These are phyloP conservation scores for Cnemophilus loriae DNA, from an alignment of 2,113 vertebrate species.

Conservation along the genomic window DNA sequence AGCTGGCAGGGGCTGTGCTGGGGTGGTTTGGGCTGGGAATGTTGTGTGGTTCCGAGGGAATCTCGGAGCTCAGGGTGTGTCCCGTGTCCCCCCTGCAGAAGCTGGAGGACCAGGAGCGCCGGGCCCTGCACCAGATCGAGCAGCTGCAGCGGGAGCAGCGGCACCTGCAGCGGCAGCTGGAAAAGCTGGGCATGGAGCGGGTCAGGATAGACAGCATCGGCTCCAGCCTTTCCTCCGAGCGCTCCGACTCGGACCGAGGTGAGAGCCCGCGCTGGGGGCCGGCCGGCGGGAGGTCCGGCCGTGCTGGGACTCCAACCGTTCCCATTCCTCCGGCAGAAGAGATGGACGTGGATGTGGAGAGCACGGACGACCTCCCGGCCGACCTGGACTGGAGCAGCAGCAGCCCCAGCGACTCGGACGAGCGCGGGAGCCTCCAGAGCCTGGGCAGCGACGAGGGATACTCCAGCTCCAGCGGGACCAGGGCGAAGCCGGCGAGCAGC, in stretches of 20 bases:
- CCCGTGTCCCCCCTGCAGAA: slow-evolving; percentile 63
- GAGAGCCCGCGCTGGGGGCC: background rate
- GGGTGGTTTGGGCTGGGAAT: background rate
- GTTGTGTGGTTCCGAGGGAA: too few species aligned
- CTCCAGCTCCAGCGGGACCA: slow-evolving; percentile 82
- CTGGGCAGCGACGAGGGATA: slow-evolving; percentile 93
- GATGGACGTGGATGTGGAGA: slow-evolving; percentile 83
- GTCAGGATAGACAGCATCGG: slow-evolving; percentile 87
- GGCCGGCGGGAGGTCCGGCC: accelerated
- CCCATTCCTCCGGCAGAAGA: slow-evolving; percentile 74
- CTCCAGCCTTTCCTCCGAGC: slow-evolving; percentile 83
- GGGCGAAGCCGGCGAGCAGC: slow-evolving; percentile 74
- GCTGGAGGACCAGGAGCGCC: slow-evolving; percentile 79
- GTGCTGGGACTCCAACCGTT: accelerated
- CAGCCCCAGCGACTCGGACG: slow-evolving; percentile 91
- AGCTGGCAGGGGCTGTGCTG: accelerated
- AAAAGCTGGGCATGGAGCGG: slow-evolving; percentile 90
- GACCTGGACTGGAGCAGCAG: slow-evolving; percentile 94
- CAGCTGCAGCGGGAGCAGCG: slow-evolving; percentile 91
- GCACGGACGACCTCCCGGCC: slow-evolving; percentile 85
- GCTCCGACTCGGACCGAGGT: slow-evolving; percentile 91
- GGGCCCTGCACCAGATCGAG: slow-evolving; percentile 86
- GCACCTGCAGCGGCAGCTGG: slow-evolving; percentile 88
- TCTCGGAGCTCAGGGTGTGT: background rate
- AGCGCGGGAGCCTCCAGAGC: slow-evolving; percentile 88